A percentile compares a stretch with the other conserved stretches of the same genome.
These are phyloP conservation scores for Elysia chlorotica DNA, from an alignment of 1,140 invertebrate genomes.

Conservation along the genomic window DNA sequence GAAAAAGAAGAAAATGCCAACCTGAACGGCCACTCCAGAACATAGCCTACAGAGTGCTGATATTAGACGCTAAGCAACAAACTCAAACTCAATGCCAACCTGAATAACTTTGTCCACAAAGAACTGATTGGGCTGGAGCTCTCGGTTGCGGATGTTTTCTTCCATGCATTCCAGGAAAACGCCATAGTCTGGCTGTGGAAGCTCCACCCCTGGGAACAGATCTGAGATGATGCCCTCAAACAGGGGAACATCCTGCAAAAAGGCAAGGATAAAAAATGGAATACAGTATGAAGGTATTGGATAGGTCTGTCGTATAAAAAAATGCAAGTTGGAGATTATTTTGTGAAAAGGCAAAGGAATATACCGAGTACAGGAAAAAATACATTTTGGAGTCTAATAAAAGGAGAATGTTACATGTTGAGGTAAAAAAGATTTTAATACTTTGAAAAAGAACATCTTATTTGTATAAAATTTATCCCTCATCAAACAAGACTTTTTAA, in stretches of 20 bases:
- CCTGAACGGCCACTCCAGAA: too few relatives aligned
- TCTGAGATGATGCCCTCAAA: conserved; percentile 64
- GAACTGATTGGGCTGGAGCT: conserved; percentile 60
- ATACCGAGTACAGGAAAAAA: neutral
- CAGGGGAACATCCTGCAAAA: conserved; percentile 62
- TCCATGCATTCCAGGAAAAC: conserved; percentile 61
- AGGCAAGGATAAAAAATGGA: too few relatives aligned
- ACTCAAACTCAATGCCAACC: too few relatives aligned
- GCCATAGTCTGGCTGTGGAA: conserved; percentile 70
- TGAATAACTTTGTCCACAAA: conserved; percentile 64
- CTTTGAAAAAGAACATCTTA: neutral
- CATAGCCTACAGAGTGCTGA: too few relatives aligned
- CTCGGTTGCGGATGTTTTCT: conserved; percentile 55
- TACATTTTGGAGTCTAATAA: neutral
- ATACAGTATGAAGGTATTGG: too few relatives aligned
- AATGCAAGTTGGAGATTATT: neutral
- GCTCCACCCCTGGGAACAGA: conserved; percentile 61
- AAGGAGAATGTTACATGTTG: neutral
- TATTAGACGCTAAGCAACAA: too few relatives aligned
- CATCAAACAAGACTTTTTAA: too few relatives aligned
- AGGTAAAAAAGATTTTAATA: neutral
- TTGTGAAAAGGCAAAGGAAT: too few relatives aligned
- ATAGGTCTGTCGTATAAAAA: neutral
- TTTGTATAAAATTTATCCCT: too few relatives aligned
- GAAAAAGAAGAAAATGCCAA: too few relatives aligned